Conservation (phyloP, 2,888 invertebrate genomes). For the Volucella zonaria region DNA sequence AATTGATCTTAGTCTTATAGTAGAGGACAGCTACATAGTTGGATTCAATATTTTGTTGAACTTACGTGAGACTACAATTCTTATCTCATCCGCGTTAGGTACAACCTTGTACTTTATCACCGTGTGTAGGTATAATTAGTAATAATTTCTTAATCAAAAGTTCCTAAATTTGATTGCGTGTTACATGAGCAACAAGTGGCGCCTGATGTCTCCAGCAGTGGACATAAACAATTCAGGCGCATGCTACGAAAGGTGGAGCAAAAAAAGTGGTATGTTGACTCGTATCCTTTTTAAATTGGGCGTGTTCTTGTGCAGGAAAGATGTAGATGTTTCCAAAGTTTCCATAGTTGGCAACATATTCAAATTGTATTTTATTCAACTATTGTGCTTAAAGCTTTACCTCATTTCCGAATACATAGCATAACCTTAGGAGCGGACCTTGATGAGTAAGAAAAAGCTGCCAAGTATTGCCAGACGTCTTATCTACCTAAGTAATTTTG, state of each 20-base stretch:
- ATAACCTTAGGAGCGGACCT: conserved; percentile 10
- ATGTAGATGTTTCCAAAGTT: conserved; percentile 45
- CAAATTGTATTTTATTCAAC: background rate
- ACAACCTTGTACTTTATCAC: too few species aligned
- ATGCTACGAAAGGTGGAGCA: conserved; percentile 48
- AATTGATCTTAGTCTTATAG: too few species aligned
- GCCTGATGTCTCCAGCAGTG: background rate
- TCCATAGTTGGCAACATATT: background rate
- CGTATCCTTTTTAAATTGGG: conserved; percentile 36
- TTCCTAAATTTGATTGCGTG: background rate
- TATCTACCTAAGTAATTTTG: too few species aligned
- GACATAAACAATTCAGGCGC: conserved; percentile 32
- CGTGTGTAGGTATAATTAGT: too few species aligned
- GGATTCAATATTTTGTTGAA: too few species aligned
- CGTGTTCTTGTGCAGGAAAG: conserved; percentile 22
- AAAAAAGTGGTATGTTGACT: background rate
- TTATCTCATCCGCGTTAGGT: too few species aligned
- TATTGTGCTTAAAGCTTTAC: background rate
- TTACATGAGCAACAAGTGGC: conserved; percentile 46
- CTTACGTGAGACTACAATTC: too few species aligned
- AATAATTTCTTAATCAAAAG: too few species aligned
- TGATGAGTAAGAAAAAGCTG: background rate
- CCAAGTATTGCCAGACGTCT: background rate
- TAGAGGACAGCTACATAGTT: too few species aligned
- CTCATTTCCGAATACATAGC: background rate